phyloP scores from a whole-genome alignment of 2,113 vertebrate species.

The Alligator mississippiensis region DNA sequence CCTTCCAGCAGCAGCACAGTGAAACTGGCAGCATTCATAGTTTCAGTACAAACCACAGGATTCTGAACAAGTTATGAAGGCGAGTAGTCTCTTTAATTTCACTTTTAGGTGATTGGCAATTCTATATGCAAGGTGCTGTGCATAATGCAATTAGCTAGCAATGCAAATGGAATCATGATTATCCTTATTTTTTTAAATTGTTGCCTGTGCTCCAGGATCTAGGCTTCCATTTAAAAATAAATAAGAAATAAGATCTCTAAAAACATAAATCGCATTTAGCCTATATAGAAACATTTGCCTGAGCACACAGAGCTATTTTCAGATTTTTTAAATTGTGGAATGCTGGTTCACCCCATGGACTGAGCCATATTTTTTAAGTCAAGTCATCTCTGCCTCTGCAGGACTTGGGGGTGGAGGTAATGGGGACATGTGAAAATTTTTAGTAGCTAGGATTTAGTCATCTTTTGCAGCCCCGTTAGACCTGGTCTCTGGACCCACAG shows the following conservation, averaged over 20 bases:
- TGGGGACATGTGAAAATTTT: too few species aligned
- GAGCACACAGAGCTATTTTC: not conserved
- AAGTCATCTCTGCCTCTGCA: too few species aligned
- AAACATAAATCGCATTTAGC: not conserved
- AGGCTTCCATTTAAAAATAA: not conserved
- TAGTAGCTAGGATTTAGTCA: too few species aligned
- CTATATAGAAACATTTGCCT: not conserved
- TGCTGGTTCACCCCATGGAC: too few species aligned
- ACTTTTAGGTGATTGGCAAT: not conserved
- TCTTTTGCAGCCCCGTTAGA: too few species aligned
- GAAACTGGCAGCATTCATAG: not conserved
- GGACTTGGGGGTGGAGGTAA: too few species aligned
- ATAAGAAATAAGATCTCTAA: not conserved
- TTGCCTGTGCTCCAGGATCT: not conserved
- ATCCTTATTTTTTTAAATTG: not conserved
- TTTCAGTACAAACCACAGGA: too few species aligned
- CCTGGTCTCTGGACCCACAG: too few species aligned
- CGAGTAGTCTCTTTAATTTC: not conserved
- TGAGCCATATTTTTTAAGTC: too few species aligned
- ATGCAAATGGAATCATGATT: not conserved
- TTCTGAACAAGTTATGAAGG: not conserved
- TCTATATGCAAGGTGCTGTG: not conserved
- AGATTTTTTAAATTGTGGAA: too few species aligned
- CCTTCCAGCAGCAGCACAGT: rapidly evolving
- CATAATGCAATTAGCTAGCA: not conserved